Base-by-base conservation (phyloP, 2,888 invertebrate genomes). In the Conchocele bisecta region DNA sequence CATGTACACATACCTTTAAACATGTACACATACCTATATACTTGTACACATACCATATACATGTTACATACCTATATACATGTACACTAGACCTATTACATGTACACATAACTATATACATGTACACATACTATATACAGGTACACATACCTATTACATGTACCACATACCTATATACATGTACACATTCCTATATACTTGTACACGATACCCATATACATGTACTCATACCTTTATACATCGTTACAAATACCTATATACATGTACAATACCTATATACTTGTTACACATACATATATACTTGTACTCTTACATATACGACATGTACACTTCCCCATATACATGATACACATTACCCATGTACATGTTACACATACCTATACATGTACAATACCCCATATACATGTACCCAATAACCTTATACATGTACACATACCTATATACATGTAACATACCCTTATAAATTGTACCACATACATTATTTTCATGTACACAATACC, bases 361-460 rank as follows among this genome's bases (percentile, higher is more conserved):
- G n/a, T n/a, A n/a, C n/a, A n/a, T n/a, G n/a, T n/a, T n/a, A n/a
- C n/a, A n/a, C n/a, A n/a, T n/a, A 48, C 22, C 22, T 28, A 48
- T n/a, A 48, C 48, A 59, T 28, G 31, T 24, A 59, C 29, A 48
- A 22, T 29, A 17, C 24, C 33, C 29, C 5, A 61, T n/a, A n/a
- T 26, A 20, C 9, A 53, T 53, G 9, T 22, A 35, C 24, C 13
- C 24, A 61, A 26, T 28, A 11, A 56, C 39, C 17, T 35, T 29
- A 35, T 31, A 61, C 39, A 53, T 22, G 24, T 29, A 53, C 24
- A 59, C 31, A 59, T 26, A 59, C 31, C 28, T 26, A 59, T 24
- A 59, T 26, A 7, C 5, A 13, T 7, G n/a, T 17, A 7, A 22
- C 33, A 35, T 13, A 35, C 11, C 13, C 37, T 11, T 11, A 11